These are phyloP conservation scores for Neoniphon sammara DNA, from an alignment of 2,797 vertebrate species.

Conservation along the genomic window DNA sequence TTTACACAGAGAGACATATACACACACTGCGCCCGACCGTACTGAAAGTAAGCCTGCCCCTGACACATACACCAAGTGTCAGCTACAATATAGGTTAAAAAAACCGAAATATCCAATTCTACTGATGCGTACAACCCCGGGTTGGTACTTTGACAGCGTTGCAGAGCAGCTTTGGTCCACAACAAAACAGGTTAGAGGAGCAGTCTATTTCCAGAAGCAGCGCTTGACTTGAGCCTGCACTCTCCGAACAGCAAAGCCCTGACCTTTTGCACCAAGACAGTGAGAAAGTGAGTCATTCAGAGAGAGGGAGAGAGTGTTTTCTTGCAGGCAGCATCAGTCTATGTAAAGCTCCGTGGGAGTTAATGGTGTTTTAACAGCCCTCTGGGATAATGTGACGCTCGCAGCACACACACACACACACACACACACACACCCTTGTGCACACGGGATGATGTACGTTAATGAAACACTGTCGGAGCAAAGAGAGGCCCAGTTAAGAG, in stretches of 20 bases:
- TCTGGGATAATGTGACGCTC: conserved; percentile 43
- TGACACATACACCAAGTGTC: neutral
- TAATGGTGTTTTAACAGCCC: conserved; percentile 50
- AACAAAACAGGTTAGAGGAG: conserved; percentile 28
- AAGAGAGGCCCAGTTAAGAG: neutral
- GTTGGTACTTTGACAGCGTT: conserved; percentile 11
- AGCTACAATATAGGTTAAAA: neutral
- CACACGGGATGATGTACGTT: neutral
- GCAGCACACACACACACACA: conserved; percentile 3
- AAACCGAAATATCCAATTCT: too few species aligned
- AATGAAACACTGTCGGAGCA: conserved; percentile 8
- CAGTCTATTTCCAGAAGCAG: conserved; percentile 43
- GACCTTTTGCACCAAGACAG: conserved; percentile 35
- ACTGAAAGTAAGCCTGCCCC: neutral
- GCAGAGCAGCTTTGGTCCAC: conserved; percentile 36
- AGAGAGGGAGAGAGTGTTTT: conserved; percentile 1
- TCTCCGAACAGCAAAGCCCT: conserved; percentile 21
- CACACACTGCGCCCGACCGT: neutral
- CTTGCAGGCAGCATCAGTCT: conserved; percentile 19
- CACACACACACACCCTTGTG: neutral
- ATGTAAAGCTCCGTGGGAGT: conserved; percentile 29
- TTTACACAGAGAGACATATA: neutral
- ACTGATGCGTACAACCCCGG: too few species aligned
- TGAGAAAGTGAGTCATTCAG: conserved; percentile 40
- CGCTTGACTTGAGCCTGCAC: conserved; percentile 13